Evolutionary conservation across 2,797 vertebrate species (phyloP).

Genomic region (Paedocypris micromegethes): DNA sequence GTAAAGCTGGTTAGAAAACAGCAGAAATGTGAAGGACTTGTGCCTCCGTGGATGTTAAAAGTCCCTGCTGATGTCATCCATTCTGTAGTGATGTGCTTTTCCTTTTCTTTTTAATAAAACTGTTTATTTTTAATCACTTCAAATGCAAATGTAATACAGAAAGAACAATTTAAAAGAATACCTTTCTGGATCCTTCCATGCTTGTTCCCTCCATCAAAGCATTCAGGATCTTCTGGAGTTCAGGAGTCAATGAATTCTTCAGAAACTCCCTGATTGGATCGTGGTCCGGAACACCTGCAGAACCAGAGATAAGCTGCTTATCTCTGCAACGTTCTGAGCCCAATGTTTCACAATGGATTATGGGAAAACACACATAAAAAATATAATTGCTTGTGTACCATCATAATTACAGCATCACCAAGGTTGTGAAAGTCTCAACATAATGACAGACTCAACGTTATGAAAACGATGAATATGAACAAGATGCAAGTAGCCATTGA

Average conservation of each 20-base stretch:
- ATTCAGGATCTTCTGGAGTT: slow-evolving; percentile 50
- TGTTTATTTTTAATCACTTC: neutral
- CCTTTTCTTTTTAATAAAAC: slow-evolving; percentile 11
- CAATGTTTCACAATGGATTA: slow-evolving; percentile 54
- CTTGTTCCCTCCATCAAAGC: slow-evolving; percentile 41
- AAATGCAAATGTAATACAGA: no score
- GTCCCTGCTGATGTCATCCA: slow-evolving; percentile 1
- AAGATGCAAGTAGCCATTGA: no score
- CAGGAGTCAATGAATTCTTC: slow-evolving; percentile 68
- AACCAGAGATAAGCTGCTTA: slow-evolving; percentile 70
- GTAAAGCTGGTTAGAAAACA: no score
- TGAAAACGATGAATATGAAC: neutral
- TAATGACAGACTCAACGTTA: no score
- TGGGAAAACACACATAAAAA: slow-evolving; percentile 37
- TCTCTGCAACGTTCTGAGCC: slow-evolving; percentile 54
- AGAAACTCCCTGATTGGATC: slow-evolving; percentile 66
- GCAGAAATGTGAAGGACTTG: no score
- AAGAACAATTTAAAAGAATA: no score
- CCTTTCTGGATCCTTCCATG: neutral
- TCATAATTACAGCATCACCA: slow-evolving; percentile 39
- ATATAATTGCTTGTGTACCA: slow-evolving; percentile 44
- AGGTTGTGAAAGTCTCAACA: slow-evolving; percentile 20
- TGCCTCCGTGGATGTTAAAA: slow-evolving; percentile 1
- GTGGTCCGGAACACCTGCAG: slow-evolving; percentile 59
- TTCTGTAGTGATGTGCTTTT: neutral